Conservation (phyloP, 2,888 invertebrate genomes). For the Latrodectus elegans region DNA sequence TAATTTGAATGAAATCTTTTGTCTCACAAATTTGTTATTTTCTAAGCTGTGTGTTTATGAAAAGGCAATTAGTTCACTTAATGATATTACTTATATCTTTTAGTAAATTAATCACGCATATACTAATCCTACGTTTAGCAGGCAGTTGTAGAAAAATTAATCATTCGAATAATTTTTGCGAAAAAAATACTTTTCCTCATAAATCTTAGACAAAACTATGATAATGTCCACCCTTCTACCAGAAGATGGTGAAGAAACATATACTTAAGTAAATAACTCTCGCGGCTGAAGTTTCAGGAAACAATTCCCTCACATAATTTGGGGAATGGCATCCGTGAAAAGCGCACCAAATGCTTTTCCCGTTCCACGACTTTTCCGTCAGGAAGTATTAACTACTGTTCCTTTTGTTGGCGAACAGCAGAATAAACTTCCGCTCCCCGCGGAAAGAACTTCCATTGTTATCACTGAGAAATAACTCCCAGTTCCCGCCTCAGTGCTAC, state of each 20-base stretch:
- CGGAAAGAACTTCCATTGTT: slow-evolving; percentile 30
- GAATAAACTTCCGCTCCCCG: slow-evolving; percentile 22
- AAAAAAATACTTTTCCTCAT: too few relatives aligned
- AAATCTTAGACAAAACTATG: too few relatives aligned
- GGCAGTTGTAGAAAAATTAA: too few relatives aligned
- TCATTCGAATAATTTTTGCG: too few relatives aligned
- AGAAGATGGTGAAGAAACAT: not conserved
- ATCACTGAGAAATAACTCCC: slow-evolving; percentile 26
- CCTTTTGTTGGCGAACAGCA: slow-evolving; percentile 20
- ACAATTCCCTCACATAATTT: slow-evolving; percentile 41
- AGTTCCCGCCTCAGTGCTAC: not conserved
- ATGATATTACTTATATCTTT: too few relatives aligned
- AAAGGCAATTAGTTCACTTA: too few relatives aligned
- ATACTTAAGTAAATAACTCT: slow-evolving; percentile 5
- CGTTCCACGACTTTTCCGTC: slow-evolving; percentile 7
- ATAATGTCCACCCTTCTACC: not conserved
- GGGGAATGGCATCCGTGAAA: slow-evolving; percentile 30
- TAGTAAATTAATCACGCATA: too few relatives aligned
- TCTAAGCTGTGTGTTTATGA: too few relatives aligned
- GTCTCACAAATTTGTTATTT: too few relatives aligned
- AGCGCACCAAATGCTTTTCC: slow-evolving; percentile 27
- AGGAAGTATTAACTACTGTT: slow-evolving; percentile 40
- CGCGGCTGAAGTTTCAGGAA: slow-evolving; percentile 7
- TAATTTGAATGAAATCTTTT: too few relatives aligned
- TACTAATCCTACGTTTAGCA: too few relatives aligned